A percentile compares a stretch with the other conserved stretches of the same genome.
phyloP scores from a whole-genome alignment of 1,140 invertebrate genomes.

The honey bee (Apis mellifera) region Amel_HAv3.1 CM009931.2:8364001-8364500 shows the following conservation, averaged over 20 bases:
- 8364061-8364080: too few relatives aligned
- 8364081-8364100: too few relatives aligned
- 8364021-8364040: too few relatives aligned
- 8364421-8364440: conserved; percentile 56
- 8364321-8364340: too few relatives aligned
- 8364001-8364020: too few relatives aligned
- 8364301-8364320: background rate
- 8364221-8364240: conserved; percentile 11
- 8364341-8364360: conserved; percentile 43
- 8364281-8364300: too few relatives aligned
- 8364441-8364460: conserved; percentile 59
- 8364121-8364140: too few relatives aligned
- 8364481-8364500: conserved; percentile 54
- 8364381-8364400: conserved; percentile 55
- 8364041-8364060: too few relatives aligned
- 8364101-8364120: too few relatives aligned
- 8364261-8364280: background rate
- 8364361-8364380: conserved; percentile 29
- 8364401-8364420: conserved; percentile 51
- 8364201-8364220: conserved; percentile 25
- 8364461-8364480: conserved; percentile 15
- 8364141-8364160: too few relatives aligned
- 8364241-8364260: conserved; percentile 8
- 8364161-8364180: background rate
- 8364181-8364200: conserved; percentile 28